A percentile compares a stretch with the other conserved stretches of the same genome.
These are phyloP conservation scores for Triplophysa dalaica DNA, from an alignment of 2,113 vertebrate species.

Conservation along the genomic window DNA sequence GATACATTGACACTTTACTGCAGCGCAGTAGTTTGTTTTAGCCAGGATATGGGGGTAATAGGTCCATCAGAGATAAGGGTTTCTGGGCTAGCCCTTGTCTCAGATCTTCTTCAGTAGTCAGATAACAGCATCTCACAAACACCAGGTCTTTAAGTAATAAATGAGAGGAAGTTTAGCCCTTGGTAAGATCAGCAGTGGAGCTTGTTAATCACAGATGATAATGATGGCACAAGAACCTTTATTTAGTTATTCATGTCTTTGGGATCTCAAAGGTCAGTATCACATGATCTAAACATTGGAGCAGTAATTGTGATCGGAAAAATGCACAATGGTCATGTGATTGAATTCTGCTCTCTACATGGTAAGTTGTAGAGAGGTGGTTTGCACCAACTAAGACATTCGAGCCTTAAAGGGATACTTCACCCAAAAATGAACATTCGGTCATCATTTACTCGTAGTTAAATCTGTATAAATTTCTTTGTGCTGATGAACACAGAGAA, in stretches of 20 bases:
- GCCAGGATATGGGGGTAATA: constrained; percentile 58
- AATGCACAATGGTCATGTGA: neutral
- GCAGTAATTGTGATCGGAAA: neutral
- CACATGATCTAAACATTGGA: neutral
- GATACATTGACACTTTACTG: neutral
- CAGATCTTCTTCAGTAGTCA: constrained; percentile 61
- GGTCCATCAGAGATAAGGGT: constrained; percentile 67
- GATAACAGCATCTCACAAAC: constrained; percentile 56
- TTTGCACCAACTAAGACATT: no score
- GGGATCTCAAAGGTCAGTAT: neutral
- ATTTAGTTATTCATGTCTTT: neutral
- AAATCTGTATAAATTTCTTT: no score
- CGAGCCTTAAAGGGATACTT: no score
- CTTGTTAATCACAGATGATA: neutral
- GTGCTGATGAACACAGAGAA: no score
- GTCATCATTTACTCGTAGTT: no score
- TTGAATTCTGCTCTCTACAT: no score
- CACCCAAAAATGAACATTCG: no score
- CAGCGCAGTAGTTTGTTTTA: neutral
- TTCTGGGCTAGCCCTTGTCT: constrained; percentile 66
- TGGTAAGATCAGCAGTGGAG: constrained; percentile 4
- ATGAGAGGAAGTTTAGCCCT: neutral
- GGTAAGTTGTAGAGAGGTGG: no score
- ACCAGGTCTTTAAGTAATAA: constrained; percentile 10
- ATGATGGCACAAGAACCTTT: neutral